Base-by-base conservation (phyloP, 1,140 invertebrate species). In the Hyposmocoma kahamanoa region DNA sequence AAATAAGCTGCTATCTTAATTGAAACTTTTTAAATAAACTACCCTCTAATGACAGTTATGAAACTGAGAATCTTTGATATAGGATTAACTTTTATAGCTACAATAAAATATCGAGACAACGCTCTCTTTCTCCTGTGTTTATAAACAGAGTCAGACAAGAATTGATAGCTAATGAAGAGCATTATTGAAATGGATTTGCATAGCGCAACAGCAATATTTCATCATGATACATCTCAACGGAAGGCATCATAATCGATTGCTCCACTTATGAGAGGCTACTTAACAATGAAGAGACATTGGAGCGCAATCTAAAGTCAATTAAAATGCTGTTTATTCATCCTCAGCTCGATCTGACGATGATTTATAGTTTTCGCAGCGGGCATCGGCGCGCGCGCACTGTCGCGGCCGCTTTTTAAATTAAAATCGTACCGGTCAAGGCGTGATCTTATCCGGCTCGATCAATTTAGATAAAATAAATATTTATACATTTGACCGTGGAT, bases 391-490 rank as follows among this genome's bases (percentile, higher is more conserved):
- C 39, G 74, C 68, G 72, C 71, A 65, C 15, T 36, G 32, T 36
- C 32, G 32, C 32, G 32, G 15, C 32, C 10, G 15, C 3, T 36
- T 67, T 78, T 77, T 71, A 81, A 78, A 78, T 75, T 83, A 78
- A 83, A 81, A 80, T 69, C 68, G 70, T 72, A 75, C 64, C 46
- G 61, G 56, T 63, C 60, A 50, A 54, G 56, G 61, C 67, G 70
- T 71, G 79, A 83, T 83, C 79, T 83, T 83, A 84, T 84, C 77
- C 77, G 58, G 49, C 47, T 75, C 70, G 81, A 84, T 84, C 81
- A 78, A 83, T 84, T 84, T 84, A 84, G 77, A 84, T 84, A 83
- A 84, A 84, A 83, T 78, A 83, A 84, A 84, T 84, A 84, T 84
- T 84, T 84, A 83, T 84, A 80, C 79, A 76, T 71, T 75, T 62